Conservation (phyloP, 2,888 invertebrate genomes). For the Elmis aenea region DNA sequence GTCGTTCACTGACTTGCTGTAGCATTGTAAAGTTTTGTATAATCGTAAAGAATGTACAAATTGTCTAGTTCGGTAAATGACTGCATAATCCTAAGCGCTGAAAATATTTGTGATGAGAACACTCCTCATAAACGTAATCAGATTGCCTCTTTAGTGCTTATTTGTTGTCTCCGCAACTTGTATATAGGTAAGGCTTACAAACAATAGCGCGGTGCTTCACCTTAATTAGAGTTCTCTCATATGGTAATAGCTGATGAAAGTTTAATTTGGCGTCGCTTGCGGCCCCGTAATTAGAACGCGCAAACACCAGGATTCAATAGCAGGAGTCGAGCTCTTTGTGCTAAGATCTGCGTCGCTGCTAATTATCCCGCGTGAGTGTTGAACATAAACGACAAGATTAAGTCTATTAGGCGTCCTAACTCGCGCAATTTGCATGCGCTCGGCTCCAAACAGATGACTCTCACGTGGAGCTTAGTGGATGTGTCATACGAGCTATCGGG, state of each 20-base stretch:
- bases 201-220: conserved; percentile 41
- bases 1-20: too few relatives aligned
- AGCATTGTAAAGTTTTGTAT: too few relatives aligned
- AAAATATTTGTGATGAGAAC: too few relatives aligned
- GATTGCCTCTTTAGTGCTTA: too few relatives aligned
- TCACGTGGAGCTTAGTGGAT: conserved; percentile 29
- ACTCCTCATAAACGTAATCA: too few relatives aligned
- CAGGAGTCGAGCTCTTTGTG: conserved; percentile 37
- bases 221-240: conserved; percentile 49
- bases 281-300: conserved; percentile 47
- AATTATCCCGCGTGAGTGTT: conserved; percentile 48
- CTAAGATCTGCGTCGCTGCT: conserved; percentile 43
- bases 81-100: too few relatives aligned
- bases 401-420: conserved; percentile 48
- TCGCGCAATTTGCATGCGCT: conserved; percentile 47
- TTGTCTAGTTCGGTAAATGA: too few relatives aligned
- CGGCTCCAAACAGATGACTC: conserved; percentile 32
- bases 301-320: conserved; percentile 45
- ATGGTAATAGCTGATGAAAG: conserved; percentile 49
- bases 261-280: conserved; percentile 48
- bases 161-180: too few relatives aligned
- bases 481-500: conserved; percentile 29
- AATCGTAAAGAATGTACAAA: too few relatives aligned
- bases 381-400: conserved; percentile 50
- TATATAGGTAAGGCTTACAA: conserved; percentile 29